Conservation (phyloP, 2,113 vertebrate species). For the Spizaetus ornatus region DNA sequence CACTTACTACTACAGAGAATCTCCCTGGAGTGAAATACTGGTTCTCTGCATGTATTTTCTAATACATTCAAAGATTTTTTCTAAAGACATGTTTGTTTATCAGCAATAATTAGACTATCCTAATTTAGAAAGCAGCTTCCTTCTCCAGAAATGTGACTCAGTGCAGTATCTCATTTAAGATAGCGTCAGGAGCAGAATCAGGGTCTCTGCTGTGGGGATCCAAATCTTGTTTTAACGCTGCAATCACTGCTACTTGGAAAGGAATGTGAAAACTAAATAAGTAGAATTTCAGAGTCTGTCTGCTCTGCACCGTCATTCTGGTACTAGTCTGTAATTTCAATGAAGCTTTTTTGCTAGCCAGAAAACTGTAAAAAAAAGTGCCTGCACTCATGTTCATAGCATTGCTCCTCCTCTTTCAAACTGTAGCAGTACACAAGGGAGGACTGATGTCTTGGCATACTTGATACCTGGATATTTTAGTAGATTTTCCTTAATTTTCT, state of each 20-base stretch:
- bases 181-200: neutral
- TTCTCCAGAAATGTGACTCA: neutral
- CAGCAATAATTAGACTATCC: neutral
- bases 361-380: neutral
- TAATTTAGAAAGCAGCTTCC: neutral
- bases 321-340: neutral
- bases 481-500: neutral
- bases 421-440: neutral
- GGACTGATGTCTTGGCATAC: neutral
- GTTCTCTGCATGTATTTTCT: neutral
- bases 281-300: neutral
- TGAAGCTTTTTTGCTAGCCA: neutral
- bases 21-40: neutral
- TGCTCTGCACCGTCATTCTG: neutral
- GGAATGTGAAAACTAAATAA: neutral
- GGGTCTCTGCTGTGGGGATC: neutral
- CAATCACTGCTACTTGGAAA: neutral
- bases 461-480: neutral
- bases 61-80: neutral
- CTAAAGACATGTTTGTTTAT: neutral
- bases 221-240: neutral
- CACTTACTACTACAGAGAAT: neutral
- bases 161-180: neutral
- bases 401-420: neutral
- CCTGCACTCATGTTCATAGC: neutral